Percentiles rank a stretch among this genome's conserved stretches.
phyloP scores from a whole-genome alignment of 2,797 vertebrate genomes.

The Agapornis canus region DNA sequence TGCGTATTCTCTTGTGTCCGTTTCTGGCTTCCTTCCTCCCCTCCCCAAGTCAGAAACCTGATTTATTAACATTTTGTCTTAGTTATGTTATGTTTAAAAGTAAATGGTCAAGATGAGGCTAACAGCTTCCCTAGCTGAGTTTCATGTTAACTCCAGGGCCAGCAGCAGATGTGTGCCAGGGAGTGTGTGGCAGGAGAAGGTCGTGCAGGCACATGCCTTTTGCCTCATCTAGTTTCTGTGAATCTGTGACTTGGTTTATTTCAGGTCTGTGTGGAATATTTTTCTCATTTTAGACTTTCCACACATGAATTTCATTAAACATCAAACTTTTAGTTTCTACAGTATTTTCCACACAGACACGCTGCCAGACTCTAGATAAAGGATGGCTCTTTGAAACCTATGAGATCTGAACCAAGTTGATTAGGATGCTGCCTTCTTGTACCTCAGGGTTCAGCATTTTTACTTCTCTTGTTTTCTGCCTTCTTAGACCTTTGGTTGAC shows the following conservation, averaged over 20 bases:
- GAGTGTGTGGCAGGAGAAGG: neutral
- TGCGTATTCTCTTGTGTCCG: neutral
- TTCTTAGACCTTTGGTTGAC: neutral
- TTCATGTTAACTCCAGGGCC: neutral
- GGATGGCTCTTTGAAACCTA: neutral
- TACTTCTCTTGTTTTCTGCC: neutral
- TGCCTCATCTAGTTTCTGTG: neutral
- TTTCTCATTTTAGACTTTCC: neutral
- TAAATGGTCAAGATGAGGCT: neutral
- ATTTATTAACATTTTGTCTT: neutral
- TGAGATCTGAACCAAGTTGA: neutral
- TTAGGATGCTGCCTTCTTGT: neutral
- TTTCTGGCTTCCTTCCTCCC: neutral
- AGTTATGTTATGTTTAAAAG: neutral
- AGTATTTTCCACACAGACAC: neutral
- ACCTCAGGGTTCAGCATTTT: neutral
- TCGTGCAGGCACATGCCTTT: neutral
- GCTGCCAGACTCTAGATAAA: neutral
- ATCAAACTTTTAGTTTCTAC: neutral
- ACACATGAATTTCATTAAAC: neutral
- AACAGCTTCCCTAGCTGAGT: neutral
- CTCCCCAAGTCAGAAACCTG: neutral
- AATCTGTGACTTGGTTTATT: neutral
- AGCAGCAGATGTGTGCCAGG: neutral
- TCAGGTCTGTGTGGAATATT: neutral